Evolutionary conservation across 2,797 vertebrate species (phyloP), one percentile per base, ranked within the genome.

Genomic region (Falco cherrug): DNA sequence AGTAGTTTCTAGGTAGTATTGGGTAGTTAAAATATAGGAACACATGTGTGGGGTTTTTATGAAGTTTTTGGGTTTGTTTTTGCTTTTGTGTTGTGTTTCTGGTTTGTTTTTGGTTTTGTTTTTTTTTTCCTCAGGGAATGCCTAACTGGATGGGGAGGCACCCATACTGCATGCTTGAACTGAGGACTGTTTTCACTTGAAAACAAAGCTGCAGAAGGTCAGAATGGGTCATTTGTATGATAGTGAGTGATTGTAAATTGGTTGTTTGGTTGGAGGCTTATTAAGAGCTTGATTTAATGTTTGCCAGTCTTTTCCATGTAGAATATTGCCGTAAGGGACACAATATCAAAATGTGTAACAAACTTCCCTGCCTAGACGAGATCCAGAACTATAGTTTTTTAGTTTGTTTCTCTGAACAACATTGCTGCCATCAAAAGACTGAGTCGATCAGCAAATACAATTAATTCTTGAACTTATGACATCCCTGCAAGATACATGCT

Each of bases 151-250:
- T 63, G 29, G 10, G 12, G 41, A 87, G 33, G 63, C 14, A 51
- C 13, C 17, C 1, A 31, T 9, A 21, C 10, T 47, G 65, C 13
- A 13, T 51, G 28, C 31, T 81, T 67, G 67, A 80, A 63, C 31
- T 22, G 31, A 13, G 14, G 20, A 70, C 70, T 48, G 7, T 90
- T 95, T 91, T 75, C 76, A 71, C 14, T 10, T 81, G 85, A 88
- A 95, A 89, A 74, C 19, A 88, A 92, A 87, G 19, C 26, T 80
- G 19, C n/a, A 79, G 69, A 73, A 69, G 56, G 77, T 93, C 91
- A 90, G 51, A 95, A 92, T 17, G 37, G 64, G 60, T 91, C 83
- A 67, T n/a, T 64, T 65, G 25, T 45, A 54, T 0, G 0, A 78
- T 15, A 60, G 8, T 31, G 26, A 60, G 10, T 41, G 51, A 33